Base-by-base conservation (phyloP, 2,888 invertebrate species). In the Hydraecia micacea region DNA sequence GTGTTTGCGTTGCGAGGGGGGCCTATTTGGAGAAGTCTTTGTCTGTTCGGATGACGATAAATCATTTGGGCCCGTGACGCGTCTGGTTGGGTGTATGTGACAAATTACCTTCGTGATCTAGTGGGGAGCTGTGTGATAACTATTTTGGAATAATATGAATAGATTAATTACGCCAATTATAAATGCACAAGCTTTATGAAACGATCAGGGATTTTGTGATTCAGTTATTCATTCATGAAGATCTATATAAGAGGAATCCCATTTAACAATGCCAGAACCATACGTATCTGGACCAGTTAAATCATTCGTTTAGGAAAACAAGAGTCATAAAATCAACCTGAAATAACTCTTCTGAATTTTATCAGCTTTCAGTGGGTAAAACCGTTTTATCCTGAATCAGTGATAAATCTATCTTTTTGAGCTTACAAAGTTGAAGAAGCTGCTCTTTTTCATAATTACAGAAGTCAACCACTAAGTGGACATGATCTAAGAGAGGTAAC, bases 1-100 rank as follows among this genome's bases (percentile, higher is more conserved):
- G 93, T 96, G 95, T 95, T 96, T 94, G 95, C 91, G 92, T 93
- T 93, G 88, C 91, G 91, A 93, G 93, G 94, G 95, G 90, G 94
- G 90, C 92, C 92, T 95, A 95, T 96, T 96, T 95, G 94, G 92
- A 94, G 93, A 93, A 93, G 94, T 93, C 94, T 95, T 95, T 95
- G 94, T 94, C 92, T 94, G 93, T 90, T 90, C 91, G 91, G 90
- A 88, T 86, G 91, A 92, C 88, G 91, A 96, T 96, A 95, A 96
- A 96, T 96, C 96, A 96, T 95, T 94, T 91, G 91, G 90, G 85
- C 82, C 93, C 94, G 95, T 96, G 95, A 94, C 88, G 91, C 92
- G 93, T 91, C 91, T 92, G 92, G 93, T 92, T 91, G 92, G 92
- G 92, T 90, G 92, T 92, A 93, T 92, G 95, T 96, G 96, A 96